Evolutionary conservation across 2,113 vertebrate species (phyloP), one percentile per base, ranked within the genome.

Genomic region (Carollia perspicillata): DNA sequence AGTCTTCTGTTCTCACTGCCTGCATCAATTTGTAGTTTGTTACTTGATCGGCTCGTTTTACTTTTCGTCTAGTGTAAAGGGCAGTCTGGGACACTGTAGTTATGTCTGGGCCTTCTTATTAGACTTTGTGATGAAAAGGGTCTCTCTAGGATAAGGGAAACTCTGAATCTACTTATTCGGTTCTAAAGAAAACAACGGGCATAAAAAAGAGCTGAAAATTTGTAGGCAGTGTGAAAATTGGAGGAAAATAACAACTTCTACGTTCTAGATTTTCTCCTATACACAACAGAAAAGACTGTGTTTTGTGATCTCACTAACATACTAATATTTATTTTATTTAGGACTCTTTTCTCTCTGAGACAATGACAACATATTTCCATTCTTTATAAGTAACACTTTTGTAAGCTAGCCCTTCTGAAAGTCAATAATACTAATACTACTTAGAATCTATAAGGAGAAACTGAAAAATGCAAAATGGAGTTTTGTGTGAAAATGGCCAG

Each of bases 31-130:
- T 96, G 98, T 97, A 71, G 0, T 78, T 96, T 97, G 92, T 97
- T 98, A 97, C 95, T 98, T 96, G 94, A 98, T 97, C 89, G 7
- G 96, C 96, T 95, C 1, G 2, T 95, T 98, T 98, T 96, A 97
- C 94, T 94, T 95, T 97, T 97, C 88, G n/a, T 86, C 80, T 97
- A 37, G 10, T 93, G 68, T 42, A 92, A 97, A 97, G 89, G 83
- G 69, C 84, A 96, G 91, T 88, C 94, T 96, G 96, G 96, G 95
- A 97, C 94, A 92, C 84, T 58, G 58, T 2, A 96, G 94, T 93
- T 93, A 84, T 71, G 74, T 91, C 87, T 97, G 78, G 92, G 51
- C 93, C 75, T 89, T 94, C 92, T 96, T 91, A 84, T 93, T 95
- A 95, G 88, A 93, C 94, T 95, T 95, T 93, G 68, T 92, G 81